These are phyloP conservation scores for Spodoptera littoralis DNA, from an alignment of 2,888 invertebrate species.

Conservation along the genomic window DNA sequence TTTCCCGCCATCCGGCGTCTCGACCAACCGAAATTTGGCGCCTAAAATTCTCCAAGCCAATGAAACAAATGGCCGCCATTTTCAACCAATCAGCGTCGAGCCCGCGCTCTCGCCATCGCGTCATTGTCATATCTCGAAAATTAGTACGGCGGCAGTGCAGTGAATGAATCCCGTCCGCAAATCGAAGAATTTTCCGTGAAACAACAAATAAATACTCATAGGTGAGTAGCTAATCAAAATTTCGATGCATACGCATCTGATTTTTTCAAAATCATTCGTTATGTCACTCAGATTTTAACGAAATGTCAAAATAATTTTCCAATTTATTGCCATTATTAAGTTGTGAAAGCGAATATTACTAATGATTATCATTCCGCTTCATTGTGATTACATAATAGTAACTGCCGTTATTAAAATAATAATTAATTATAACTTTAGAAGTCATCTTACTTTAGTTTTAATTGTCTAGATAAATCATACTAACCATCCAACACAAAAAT, in stretches of 20 bases:
- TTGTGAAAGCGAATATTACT: constrained; percentile 51
- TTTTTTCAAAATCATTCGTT: constrained; percentile 55
- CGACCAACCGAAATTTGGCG: constrained; percentile 89
- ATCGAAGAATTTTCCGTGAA: constrained; percentile 84
- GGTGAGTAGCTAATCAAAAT: constrained; percentile 72
- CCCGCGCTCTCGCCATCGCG: constrained; percentile 88
- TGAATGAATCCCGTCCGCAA: constrained; percentile 88
- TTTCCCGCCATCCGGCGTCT: constrained; percentile 86
- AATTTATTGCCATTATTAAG: constrained; percentile 68
- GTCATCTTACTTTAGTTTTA: constrained; percentile 42
- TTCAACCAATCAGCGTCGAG: constrained; percentile 81
- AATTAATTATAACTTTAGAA: constrained; percentile 33
- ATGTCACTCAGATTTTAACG: constrained; percentile 53
- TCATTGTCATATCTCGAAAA: constrained; percentile 88
- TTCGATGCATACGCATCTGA: constrained; percentile 27
- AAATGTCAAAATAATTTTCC: constrained; percentile 64
- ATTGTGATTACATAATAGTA: constrained; percentile 34
- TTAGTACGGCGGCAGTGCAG: constrained; percentile 86
- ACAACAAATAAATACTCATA: constrained; percentile 72
- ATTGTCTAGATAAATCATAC: constrained; percentile 64
- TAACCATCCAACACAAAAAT: constrained; percentile 71
- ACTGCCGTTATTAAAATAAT: constrained; percentile 26
- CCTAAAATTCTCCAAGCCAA: constrained; percentile 81
- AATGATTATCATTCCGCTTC: constrained; percentile 39
- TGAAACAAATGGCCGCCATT: constrained; percentile 83